Evolutionary conservation across 2,113 vertebrate genomes (phyloP).

Genomic region (Tragelaphus imberbis): DNA sequence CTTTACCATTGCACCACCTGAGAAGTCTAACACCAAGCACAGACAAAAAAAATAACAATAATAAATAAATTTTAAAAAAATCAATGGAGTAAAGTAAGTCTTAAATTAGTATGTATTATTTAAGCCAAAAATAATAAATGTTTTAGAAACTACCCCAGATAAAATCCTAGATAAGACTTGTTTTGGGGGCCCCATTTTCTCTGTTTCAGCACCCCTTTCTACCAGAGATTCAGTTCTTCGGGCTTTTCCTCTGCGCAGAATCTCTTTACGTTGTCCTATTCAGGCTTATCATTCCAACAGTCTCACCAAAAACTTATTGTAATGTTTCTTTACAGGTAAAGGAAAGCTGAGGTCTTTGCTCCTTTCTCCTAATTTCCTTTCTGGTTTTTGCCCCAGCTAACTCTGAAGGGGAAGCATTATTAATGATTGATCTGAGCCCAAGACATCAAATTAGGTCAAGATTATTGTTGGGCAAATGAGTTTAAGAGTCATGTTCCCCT

Average conservation of each 20-base stretch:
- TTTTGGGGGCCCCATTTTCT: background rate
- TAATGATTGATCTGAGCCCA: background rate
- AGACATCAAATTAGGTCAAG: background rate
- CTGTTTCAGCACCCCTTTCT: background rate
- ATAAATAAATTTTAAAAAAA: background rate
- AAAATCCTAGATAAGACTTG: background rate
- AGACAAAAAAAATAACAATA: background rate
- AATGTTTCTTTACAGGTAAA: background rate
- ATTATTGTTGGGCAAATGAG: background rate
- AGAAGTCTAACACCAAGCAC: background rate
- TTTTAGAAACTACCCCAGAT: background rate
- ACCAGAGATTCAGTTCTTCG: background rate
- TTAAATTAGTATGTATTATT: background rate
- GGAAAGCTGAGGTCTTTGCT: background rate
- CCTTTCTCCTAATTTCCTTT: slow-evolving; percentile 1
- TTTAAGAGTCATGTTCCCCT: background rate
- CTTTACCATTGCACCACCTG: background rate
- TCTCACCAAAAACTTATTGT: background rate
- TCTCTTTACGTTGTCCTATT: background rate
- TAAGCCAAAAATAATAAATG: background rate
- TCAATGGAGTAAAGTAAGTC: background rate
- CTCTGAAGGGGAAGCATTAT: background rate
- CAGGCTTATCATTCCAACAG: background rate
- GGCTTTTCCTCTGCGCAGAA: background rate
- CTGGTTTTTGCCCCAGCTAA: background rate